phyloP scores from a whole-genome alignment of 2,797 vertebrate species.

The Sebastes baramenuke region DNA sequence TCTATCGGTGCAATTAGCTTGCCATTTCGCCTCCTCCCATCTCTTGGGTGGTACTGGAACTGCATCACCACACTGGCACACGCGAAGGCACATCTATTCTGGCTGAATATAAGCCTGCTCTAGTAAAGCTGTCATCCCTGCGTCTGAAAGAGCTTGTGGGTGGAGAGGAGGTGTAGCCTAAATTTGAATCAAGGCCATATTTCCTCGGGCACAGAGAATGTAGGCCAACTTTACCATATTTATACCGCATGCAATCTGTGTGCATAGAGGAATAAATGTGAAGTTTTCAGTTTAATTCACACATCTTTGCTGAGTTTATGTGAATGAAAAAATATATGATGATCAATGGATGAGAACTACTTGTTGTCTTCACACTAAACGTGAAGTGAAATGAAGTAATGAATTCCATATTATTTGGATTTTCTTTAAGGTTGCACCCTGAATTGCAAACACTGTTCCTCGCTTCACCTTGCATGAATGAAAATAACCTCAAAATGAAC shows the following conservation, averaged over 20 bases:
- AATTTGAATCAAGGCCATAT: constrained; percentile 69
- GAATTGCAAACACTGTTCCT: background rate
- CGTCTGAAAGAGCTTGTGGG: constrained; percentile 53
- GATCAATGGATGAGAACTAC: background rate
- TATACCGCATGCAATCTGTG: constrained; percentile 23
- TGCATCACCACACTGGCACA: background rate
- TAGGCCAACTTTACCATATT: constrained; percentile 67
- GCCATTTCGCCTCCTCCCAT: constrained; percentile 17
- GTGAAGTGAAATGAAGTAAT: background rate
- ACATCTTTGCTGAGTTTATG: background rate
- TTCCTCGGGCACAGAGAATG: constrained; percentile 65
- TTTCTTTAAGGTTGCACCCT: background rate
- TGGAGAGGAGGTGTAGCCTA: constrained; percentile 66
- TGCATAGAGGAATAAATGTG: constrained; percentile 2
- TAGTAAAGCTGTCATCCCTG: constrained; percentile 46
- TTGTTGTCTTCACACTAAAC: background rate
- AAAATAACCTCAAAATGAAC: background rate
- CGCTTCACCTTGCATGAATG: background rate
- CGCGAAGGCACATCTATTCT: constrained; percentile 8
- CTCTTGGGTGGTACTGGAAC: constrained; percentile 45
- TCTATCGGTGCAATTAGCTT: constrained; percentile 32
- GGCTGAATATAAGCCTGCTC: constrained; percentile 32
- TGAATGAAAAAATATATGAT: background rate
- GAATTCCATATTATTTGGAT: background rate
- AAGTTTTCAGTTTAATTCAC: constrained; percentile 22